Conservation (phyloP, 2,888 invertebrate species). For the Branchinecta sandiegonensis region DNA sequence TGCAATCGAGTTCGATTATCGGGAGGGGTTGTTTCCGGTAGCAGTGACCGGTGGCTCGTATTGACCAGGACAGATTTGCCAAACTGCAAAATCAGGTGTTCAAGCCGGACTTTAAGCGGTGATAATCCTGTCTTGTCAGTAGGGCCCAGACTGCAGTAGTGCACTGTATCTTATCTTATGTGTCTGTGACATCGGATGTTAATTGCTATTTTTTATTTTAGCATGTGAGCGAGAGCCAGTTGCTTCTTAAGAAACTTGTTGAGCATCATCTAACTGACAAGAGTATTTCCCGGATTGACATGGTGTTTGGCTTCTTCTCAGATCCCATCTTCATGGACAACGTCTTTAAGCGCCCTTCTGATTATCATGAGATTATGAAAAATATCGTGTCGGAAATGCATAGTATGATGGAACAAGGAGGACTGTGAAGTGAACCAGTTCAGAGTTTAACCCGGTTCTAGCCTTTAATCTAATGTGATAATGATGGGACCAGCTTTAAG, state of each 20-base stretch:
- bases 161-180: not conserved
- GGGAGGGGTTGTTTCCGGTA: too few relatives aligned
- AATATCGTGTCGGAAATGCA: conserved; percentile 51
- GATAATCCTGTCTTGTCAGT: too few relatives aligned
- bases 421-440: conserved; percentile 36
- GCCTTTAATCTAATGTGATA: not conserved
- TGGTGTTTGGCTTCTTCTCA: conserved; percentile 54
- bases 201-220: conserved; percentile 31
- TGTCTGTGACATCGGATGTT: not conserved
- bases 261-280: conserved; percentile 69
- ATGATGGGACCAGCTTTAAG: too few relatives aligned
- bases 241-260: conserved; percentile 57
- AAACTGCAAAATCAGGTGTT: too few relatives aligned
- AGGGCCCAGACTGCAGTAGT: too few relatives aligned
- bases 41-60: too few relatives aligned
- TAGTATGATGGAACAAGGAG: conserved; percentile 46
- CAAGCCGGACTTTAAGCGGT: too few relatives aligned
- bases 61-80: too few relatives aligned
- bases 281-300: conserved; percentile 58
- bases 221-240: conserved; percentile 57
- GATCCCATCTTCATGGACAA: conserved; percentile 48
- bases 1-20: too few relatives aligned
- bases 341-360: conserved; percentile 46
- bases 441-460: not conserved
- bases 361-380: conserved; percentile 46